Evolutionary conservation across 2,888 invertebrate species (phyloP).

Genomic region (Andrena marginata): DNA sequence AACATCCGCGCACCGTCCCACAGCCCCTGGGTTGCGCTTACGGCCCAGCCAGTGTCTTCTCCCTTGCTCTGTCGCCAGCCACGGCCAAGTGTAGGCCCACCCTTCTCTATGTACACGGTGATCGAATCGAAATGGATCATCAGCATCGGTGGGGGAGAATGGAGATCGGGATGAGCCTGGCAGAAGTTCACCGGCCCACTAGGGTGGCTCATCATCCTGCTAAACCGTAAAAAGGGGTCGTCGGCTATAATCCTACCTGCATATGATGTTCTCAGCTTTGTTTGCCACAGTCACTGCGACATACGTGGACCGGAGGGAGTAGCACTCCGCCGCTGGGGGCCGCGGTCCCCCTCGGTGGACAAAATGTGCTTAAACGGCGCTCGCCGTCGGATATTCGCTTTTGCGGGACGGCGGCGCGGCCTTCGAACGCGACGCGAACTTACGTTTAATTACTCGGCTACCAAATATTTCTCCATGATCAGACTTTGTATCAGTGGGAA

Average conservation of each 20-base stretch:
- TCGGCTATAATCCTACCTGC: conserved; percentile 84
- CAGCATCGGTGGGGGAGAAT: conserved; percentile 21
- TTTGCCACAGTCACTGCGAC: conserved; percentile 76
- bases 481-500: too few relatives aligned
- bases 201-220: conserved; percentile 76
- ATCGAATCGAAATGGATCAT: conserved; percentile 49
- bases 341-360: conserved; percentile 42
- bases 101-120: conserved; percentile 20
- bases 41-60: conserved; percentile 21
- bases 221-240: conserved; percentile 81
- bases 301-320: conserved; percentile 66
- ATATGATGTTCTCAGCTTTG: conserved; percentile 83
- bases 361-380: conserved; percentile 75
- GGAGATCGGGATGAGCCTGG: conserved; percentile 69
- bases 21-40: conserved; percentile 3
- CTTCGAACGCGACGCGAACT: too few relatives aligned
- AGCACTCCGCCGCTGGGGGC: neutral
- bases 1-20: conserved; percentile 77
- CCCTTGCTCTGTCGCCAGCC: conserved; percentile 30
- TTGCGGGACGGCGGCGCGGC: neutral
- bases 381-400: conserved; percentile 15
- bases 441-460: too few relatives aligned
- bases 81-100: conserved; percentile 28
- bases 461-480: too few relatives aligned
- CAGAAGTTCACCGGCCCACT: conserved; percentile 75